Base-by-base conservation (phyloP, 2,888 invertebrate species). In the Resseliella maxima region DNA sequence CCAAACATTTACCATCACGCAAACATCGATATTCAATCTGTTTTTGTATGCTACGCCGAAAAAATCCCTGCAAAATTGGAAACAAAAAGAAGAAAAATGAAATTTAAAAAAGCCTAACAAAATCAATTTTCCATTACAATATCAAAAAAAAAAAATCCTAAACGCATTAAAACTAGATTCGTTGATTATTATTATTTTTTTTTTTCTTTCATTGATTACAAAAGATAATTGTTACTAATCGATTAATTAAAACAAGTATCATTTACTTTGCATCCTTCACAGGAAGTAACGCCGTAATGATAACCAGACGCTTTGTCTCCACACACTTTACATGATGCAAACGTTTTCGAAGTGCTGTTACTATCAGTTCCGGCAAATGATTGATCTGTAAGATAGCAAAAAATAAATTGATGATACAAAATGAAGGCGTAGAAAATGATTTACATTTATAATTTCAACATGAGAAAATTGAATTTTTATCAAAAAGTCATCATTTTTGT, bases 231-330 rank as follows among this genome's bases (percentile, higher is more conserved):
- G n/a, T n/a, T n/a, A n/a, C n/a, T n/a, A n/a, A n/a, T n/a, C n/a
- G n/a, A n/a, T 95, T 94, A 2, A 59, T 2, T 59, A n/a, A 59
- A 59, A 59, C 24, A 24, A 59, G 27, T 8, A 24, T 59, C 59
- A 72, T 88, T 95, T 94, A 99, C 99, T 96, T 99, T 99, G 95
- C 99, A 99, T 90, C 99, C 99, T 93, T 99, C 99, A 92, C 99
- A 99, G 90, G 98, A 98, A 92, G 99, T 98, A 88, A 99, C 99
- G 88, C 99, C 99, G 92, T 99, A 99, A 92, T 99, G 99, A 92
- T 99, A 99, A 88, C 99, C 99, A 90, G 98, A 98, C 88, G 99
- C 98, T 92, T 98, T 99, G 92, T 99, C 99, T 86, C 98, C 99
- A 92, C 99, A 99, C 31, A 99, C 99, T 88, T 98, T 95, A 92